Evolutionary conservation across 2,113 vertebrate species (phyloP).

Genomic region (zebrafish (Danio rerio)): GRCz12tu NC_133183.1:25570501-25571000

Average conservation of each 20-base stretch:
- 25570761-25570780: neutral
- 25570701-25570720: neutral
- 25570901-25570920: neutral
- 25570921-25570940: constrained; percentile 64
- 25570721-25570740: constrained; percentile 50
- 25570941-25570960: constrained; percentile 59
- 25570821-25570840: neutral
- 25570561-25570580: neutral
- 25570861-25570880: neutral
- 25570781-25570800: neutral
- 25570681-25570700: neutral
- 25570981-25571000: constrained; percentile 57
- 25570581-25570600: no score
- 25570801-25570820: neutral
- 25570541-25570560: neutral
- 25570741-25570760: neutral
- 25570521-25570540: constrained; percentile 1
- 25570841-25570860: neutral
- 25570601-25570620: no score
- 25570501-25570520: neutral
- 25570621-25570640: no score
- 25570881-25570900: neutral
- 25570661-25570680: neutral
- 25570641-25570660: no score
- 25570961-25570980: constrained; percentile 34